Evolutionary conservation across 30 jellyfish, hydroid and myxozoan species (phyloP).

Genomic region (Rhopilema esculentum): DNA sequence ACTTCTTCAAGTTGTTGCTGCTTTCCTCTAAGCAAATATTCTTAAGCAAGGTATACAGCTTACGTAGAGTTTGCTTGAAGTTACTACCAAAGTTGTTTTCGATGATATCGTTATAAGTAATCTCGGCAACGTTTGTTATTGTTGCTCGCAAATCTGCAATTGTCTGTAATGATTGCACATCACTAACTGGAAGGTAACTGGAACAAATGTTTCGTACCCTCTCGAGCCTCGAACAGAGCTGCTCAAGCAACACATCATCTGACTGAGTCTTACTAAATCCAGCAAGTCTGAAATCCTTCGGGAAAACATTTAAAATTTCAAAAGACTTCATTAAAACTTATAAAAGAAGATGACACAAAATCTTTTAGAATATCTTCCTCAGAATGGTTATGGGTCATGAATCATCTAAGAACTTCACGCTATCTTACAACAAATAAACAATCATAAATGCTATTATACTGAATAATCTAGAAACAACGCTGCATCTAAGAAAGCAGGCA

Average conservation of each 20-base stretch:
- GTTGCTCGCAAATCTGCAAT: conserved; percentile 25
- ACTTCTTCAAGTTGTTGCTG: conserved; percentile 3
- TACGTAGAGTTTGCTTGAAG: neutral
- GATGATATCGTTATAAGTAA: conserved; percentile 25
- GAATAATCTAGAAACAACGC: no score
- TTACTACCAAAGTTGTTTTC: neutral
- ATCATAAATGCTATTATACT: no score
- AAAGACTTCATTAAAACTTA: neutral
- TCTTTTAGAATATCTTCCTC: no score
- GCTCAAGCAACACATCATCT: neutral
- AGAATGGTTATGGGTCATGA: no score
- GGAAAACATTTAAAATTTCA: neutral
- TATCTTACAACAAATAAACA: no score
- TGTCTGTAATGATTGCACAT: neutral
- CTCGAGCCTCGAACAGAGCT: neutral
- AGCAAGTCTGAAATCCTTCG: conserved; percentile 49
- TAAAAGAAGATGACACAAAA: no score
- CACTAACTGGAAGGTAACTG: neutral
- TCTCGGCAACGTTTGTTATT: conserved; percentile 26
- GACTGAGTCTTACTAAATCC: neutral
- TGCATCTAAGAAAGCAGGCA: no score
- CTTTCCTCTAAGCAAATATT: neutral
- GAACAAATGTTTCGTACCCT: neutral
- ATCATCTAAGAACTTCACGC: no score
- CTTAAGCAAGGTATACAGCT: conserved; percentile 33